Percentiles rank a stretch among this genome's conserved stretches.
These are phyloP conservation scores for Nomia melanderi DNA, from an alignment of 1,140 invertebrate species.

Conservation along the genomic window DNA sequence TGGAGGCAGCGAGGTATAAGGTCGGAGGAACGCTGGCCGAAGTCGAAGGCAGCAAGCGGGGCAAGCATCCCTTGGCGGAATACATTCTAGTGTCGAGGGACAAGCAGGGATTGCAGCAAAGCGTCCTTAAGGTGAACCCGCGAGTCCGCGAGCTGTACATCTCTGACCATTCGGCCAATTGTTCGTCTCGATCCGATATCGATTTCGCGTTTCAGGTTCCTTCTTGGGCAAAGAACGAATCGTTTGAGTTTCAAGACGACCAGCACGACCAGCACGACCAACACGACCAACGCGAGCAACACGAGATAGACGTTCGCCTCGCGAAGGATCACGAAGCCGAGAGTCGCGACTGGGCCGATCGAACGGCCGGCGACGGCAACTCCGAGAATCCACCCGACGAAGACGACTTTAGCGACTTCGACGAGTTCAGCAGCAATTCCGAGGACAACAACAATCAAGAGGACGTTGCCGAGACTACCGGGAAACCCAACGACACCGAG, in stretches of 20 bases:
- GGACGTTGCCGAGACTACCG: slow-evolving; percentile 60
- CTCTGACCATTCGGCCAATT: too few species aligned
- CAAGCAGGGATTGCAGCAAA: slow-evolving; percentile 93
- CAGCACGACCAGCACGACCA: too few species aligned
- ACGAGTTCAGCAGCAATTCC: slow-evolving; percentile 81
- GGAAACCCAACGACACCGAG: slow-evolving; percentile 79
- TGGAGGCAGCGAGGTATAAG: slow-evolving; percentile 95
- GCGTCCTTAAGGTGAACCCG: slow-evolving; percentile 87
- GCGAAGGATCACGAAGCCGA: slow-evolving; percentile 76
- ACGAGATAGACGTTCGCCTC: slow-evolving; percentile 71
- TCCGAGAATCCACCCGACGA: slow-evolving; percentile 82
- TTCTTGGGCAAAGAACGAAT: slow-evolving; percentile 87
- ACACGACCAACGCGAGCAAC: too few species aligned
- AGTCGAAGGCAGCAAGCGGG: slow-evolving; percentile 87
- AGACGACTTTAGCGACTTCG: slow-evolving; percentile 81
- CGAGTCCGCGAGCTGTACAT: too few species aligned
- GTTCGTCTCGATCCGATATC: too few species aligned
- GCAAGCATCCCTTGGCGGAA: slow-evolving; percentile 90
- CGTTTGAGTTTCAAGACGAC: slow-evolving; percentile 82
- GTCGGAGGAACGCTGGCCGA: slow-evolving; percentile 90
- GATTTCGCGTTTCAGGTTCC: slow-evolving; percentile 83
- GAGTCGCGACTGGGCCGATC: slow-evolving; percentile 85
- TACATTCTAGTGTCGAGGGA: slow-evolving; percentile 94
- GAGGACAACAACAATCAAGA: slow-evolving; percentile 79
- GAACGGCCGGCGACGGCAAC: slow-evolving; percentile 91